Evolutionary conservation across 2,888 invertebrate species (phyloP).

Genomic region (Dryobota labecula): DNA sequence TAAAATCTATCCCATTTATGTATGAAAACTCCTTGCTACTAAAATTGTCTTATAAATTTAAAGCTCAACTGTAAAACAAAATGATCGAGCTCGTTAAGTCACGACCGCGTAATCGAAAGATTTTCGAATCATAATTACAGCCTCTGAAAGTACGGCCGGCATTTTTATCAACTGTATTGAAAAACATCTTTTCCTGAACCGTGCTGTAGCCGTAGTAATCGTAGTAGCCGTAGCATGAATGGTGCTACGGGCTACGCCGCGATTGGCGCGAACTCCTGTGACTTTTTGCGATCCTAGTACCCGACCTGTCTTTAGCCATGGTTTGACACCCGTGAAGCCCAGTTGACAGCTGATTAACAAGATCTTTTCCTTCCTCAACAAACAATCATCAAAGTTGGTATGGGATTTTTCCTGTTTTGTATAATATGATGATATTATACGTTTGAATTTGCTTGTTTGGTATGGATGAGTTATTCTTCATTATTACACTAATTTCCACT

Average conservation of each 20-base stretch:
- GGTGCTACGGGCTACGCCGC: constrained; percentile 35
- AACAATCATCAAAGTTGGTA: constrained; percentile 6
- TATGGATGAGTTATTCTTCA: neutral
- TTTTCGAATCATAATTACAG: no score
- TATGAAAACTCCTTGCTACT: no score
- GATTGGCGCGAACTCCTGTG: constrained; percentile 55
- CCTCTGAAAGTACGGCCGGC: no score
- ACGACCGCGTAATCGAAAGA: no score
- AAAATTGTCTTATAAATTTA: no score
- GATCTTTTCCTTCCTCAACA: constrained; percentile 35
- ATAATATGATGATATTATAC: neutral
- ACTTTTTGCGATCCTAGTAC: constrained; percentile 80
- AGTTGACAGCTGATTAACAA: constrained; percentile 82
- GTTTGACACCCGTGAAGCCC: constrained; percentile 87
- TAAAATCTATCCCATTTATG: no score
- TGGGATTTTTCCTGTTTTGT: constrained; percentile 1
- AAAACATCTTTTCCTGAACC: constrained; percentile 38
- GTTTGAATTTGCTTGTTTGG: neutral
- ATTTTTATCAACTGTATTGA: no score
- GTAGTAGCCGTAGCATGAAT: constrained; percentile 51
- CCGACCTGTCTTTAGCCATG: constrained; percentile 86
- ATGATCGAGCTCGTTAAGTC: no score
- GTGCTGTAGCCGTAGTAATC: constrained; percentile 21
- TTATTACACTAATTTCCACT: neutral
- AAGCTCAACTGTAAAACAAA: no score